Evolutionary conservation across 2,888 invertebrate species (phyloP).

Genomic region (Altica lythri): DNA sequence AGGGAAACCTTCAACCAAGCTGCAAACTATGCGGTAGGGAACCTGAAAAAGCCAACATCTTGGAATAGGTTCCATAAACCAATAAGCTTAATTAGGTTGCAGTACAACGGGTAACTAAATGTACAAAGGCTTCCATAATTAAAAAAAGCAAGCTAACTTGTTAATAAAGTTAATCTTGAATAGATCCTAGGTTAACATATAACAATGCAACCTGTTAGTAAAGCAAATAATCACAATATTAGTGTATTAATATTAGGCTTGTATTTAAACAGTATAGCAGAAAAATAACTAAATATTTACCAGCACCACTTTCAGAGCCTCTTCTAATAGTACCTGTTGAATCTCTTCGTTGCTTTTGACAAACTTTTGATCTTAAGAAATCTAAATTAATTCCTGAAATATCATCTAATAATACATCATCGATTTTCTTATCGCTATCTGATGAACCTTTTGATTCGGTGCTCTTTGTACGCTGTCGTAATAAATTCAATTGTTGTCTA

Average conservation of each 20-base stretch:
- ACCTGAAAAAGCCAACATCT: too few species aligned
- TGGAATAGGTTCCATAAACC: too few species aligned
- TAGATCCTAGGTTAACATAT: too few species aligned
- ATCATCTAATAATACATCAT: slow-evolving; percentile 51
- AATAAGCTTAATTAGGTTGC: too few species aligned
- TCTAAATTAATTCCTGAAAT: slow-evolving; percentile 53
- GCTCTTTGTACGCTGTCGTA: slow-evolving; percentile 59
- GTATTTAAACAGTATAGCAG: neutral
- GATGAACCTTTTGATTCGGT: slow-evolving; percentile 62
- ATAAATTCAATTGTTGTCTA: slow-evolving; percentile 45
- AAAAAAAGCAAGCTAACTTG: too few species aligned
- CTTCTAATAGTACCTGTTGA: slow-evolving; percentile 57
- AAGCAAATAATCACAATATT: neutral
- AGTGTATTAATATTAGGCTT: too few species aligned
- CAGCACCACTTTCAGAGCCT: slow-evolving; percentile 59
- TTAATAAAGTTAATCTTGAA: too few species aligned
- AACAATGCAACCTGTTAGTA: too few species aligned
- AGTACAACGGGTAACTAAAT: too few species aligned
- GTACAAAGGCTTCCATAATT: too few species aligned
- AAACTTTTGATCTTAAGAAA: slow-evolving; percentile 47
- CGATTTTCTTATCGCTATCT: slow-evolving; percentile 47
- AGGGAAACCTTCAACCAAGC: too few species aligned
- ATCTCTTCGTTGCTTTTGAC: slow-evolving; percentile 55
- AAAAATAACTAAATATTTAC: slow-evolving; percentile 42
- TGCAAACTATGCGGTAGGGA: too few species aligned